Conservation (phyloP, 2,888 invertebrate genomes). For the Argyresthia goedartella region DNA sequence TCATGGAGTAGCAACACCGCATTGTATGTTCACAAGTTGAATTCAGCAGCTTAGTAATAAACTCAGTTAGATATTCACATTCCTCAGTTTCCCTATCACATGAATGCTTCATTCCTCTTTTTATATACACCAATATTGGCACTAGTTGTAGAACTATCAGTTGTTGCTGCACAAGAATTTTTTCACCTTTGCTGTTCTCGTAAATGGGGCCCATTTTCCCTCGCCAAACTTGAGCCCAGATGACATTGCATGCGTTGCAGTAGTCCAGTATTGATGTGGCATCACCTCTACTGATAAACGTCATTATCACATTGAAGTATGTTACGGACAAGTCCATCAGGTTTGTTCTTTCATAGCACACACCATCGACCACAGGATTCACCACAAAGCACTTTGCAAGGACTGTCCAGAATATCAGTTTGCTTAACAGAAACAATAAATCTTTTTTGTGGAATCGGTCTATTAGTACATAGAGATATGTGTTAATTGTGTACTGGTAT, state of each 20-base stretch:
- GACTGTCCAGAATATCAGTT: constrained; percentile 53
- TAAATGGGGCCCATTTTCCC: constrained; percentile 24
- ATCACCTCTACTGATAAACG: constrained; percentile 32
- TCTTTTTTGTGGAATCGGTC: constrained; percentile 30
- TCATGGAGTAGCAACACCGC: constrained; percentile 69
- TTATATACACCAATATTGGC: constrained; percentile 66
- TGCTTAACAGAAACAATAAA: constrained; percentile 53
- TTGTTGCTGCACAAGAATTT: constrained; percentile 67
- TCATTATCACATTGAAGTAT: constrained; percentile 42
- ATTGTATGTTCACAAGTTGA: constrained; percentile 75
- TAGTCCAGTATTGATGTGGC: constrained; percentile 37
- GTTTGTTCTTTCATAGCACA: constrained; percentile 37
- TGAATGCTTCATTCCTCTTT: constrained; percentile 15
- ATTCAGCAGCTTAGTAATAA: constrained; percentile 71
- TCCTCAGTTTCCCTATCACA: constrained; percentile 15
- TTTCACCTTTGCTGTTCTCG: constrained; percentile 18
- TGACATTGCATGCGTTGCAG: constrained; percentile 38
- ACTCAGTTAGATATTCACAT: constrained; percentile 70
- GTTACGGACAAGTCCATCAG: constrained; percentile 37
- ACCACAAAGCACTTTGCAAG: constrained; percentile 40
- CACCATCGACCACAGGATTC: constrained; percentile 35
- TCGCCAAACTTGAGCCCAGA: constrained; percentile 34
- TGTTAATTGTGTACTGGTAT: constrained; percentile 39
- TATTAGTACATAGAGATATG: constrained; percentile 40
- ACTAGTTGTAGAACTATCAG: constrained; percentile 73